Percentiles rank a stretch among this genome's conserved stretches.
Conservation (phyloP, 2,113 vertebrate species). For the Solea senegalensis region DNA sequence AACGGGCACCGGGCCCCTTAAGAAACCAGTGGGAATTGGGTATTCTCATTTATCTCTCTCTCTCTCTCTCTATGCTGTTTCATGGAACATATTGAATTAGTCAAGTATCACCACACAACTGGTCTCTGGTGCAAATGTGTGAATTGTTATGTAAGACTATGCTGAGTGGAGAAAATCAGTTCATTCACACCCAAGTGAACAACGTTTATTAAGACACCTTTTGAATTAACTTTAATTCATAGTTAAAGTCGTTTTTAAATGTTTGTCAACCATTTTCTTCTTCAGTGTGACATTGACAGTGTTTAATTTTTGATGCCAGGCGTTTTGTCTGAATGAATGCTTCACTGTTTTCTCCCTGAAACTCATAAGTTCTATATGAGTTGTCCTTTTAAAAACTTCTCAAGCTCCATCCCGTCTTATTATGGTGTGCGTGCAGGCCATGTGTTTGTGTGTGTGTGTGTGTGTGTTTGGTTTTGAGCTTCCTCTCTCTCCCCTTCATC, state of each 20-base stretch:
- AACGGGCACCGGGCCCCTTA: constrained; percentile 50
- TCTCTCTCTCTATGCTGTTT: constrained; percentile 21
- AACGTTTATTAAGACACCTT: too few species aligned
- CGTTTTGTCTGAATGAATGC: not conserved
- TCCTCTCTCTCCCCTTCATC: constrained; percentile 70
- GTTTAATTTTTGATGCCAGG: constrained; percentile 1
- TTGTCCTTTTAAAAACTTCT: constrained; percentile 21
- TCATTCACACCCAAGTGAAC: too few species aligned
- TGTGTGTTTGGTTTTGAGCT: constrained; percentile 60
- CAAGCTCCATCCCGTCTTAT: constrained; percentile 25
- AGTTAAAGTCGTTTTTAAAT: too few species aligned
- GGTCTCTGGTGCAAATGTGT: not conserved
- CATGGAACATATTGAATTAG: constrained; percentile 18
- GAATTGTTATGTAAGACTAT: constrained; percentile 20
- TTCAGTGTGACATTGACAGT: not conserved
- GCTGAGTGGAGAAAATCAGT: not conserved
- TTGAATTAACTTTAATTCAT: too few species aligned
- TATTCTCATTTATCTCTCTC: constrained; percentile 58
- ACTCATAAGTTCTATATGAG: not conserved
- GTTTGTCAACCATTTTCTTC: too few species aligned
- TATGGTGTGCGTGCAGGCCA: constrained; percentile 13
- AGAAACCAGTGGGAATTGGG: constrained; percentile 64
- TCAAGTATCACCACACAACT: constrained; percentile 7
- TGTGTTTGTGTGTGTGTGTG: constrained; percentile 46
- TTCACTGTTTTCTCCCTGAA: not conserved